Conservation (phyloP, 2,888 invertebrate genomes). For the Cecidostiba fungosa region DNA sequence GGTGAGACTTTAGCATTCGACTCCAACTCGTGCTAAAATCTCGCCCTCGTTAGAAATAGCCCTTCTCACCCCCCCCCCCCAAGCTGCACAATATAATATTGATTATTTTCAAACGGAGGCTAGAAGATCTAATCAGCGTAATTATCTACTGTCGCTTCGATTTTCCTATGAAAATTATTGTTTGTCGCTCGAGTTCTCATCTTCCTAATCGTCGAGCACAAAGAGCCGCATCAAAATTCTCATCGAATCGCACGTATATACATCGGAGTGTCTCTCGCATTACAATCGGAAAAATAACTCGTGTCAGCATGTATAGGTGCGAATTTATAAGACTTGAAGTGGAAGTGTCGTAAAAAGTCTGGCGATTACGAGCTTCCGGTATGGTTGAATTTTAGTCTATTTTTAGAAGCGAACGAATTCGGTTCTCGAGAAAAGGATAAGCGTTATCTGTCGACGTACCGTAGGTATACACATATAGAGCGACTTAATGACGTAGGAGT, state of each 20-base stretch:
- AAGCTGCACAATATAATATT: too few relatives aligned
- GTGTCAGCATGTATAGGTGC: neutral
- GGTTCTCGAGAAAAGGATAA: neutral
- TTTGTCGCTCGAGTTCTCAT: neutral
- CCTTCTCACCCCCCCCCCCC: too few relatives aligned
- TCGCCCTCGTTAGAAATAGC: too few relatives aligned
- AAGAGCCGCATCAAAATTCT: constrained; percentile 38
- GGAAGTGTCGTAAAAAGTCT: neutral
- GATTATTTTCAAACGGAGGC: neutral
- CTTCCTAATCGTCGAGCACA: neutral
- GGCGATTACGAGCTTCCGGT: neutral
- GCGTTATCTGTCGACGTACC: neutral
- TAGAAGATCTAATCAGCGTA: neutral
- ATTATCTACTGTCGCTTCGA: neutral
- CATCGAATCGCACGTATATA: neutral
- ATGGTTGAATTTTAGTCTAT: neutral
- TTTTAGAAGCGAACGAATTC: neutral
- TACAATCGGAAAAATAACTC: neutral
- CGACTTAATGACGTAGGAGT: too few relatives aligned
- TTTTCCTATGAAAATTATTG: neutral
- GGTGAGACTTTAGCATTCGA: too few relatives aligned
- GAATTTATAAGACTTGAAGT: neutral
- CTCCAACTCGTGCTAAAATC: too few relatives aligned
- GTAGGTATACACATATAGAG: too few relatives aligned
- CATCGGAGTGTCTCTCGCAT: neutral